phyloP scores from a whole-genome alignment of 2,888 invertebrate genomes.

The Chymomyza amoena region DNA sequence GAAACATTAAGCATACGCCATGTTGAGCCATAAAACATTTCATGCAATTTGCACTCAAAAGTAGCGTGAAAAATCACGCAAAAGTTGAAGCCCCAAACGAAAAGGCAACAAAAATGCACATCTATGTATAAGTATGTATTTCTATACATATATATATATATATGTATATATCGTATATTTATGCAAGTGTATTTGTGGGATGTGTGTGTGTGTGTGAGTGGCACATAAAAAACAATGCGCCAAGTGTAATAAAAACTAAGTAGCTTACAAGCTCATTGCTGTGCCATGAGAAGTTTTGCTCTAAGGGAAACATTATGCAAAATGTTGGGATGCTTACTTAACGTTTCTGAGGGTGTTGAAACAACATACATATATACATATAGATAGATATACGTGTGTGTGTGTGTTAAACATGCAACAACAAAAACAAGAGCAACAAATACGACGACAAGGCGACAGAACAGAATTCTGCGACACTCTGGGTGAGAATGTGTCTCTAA shows the following conservation, averaged over 20 bases:
- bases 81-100: constrained; percentile 12
- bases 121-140: background rate
- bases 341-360: constrained; percentile 28
- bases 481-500: constrained; percentile 69
- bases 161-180: too few species aligned
- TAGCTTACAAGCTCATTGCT: constrained; percentile 68
- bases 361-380: background rate
- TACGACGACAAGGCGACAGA: background rate
- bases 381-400: constrained; percentile 14
- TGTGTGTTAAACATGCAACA: constrained; percentile 59
- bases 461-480: background rate
- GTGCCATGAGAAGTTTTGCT: constrained; percentile 22
- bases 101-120: constrained; percentile 13
- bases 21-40: constrained; percentile 23
- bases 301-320: constrained; percentile 60
- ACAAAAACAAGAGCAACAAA: constrained; percentile 15
- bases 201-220: background rate
- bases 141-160: background rate
- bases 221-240: constrained; percentile 67
- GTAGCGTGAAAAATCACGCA: constrained; percentile 36
- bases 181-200: background rate
- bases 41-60: constrained; percentile 41
- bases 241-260: constrained; percentile 73
- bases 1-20: constrained; percentile 7
- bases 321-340: constrained; percentile 60